Conservation (phyloP, 2,888 invertebrate genomes). For the Hydriomena furcata region DNA sequence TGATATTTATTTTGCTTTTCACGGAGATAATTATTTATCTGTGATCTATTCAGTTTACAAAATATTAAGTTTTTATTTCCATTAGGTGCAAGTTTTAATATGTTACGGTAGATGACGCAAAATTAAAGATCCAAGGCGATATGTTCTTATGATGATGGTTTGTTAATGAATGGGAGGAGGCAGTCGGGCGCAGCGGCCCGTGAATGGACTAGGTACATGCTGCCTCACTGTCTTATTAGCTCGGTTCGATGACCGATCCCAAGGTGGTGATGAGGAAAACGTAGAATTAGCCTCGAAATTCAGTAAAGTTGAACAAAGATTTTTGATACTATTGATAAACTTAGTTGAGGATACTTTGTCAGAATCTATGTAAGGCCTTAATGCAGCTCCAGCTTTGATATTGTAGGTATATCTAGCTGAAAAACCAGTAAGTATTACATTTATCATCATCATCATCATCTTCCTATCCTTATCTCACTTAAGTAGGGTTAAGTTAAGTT, state of each 20-base stretch:
- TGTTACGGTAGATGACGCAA: not conserved
- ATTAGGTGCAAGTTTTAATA: not conserved
- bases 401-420: too few relatives aligned
- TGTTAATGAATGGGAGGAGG: constrained; percentile 12
- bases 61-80: too few relatives aligned
- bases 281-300: not conserved
- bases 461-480: too few relatives aligned
- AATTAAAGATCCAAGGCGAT: not conserved
- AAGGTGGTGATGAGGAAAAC: constrained; percentile 13
- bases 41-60: too few relatives aligned
- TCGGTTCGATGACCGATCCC: constrained; percentile 22
- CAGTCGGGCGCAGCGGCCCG: constrained; percentile 21
- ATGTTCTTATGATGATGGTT: constrained; percentile 4
- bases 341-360: not conserved
- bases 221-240: constrained; percentile 9
- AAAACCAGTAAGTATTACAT: too few relatives aligned
- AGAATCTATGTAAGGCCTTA: too few relatives aligned
- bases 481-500: too few relatives aligned
- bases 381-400: too few relatives aligned
- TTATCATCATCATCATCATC: too few relatives aligned
- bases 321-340: too few relatives aligned
- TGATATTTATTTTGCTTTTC: too few relatives aligned
- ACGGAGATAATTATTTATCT: too few relatives aligned
- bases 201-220: constrained; percentile 11
- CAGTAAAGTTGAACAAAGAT: not conserved